Evolutionary conservation across 2,797 vertebrate species (phyloP), one percentile per base, ranked within the genome.

Genomic region (Siniperca scherzeri): DNA sequence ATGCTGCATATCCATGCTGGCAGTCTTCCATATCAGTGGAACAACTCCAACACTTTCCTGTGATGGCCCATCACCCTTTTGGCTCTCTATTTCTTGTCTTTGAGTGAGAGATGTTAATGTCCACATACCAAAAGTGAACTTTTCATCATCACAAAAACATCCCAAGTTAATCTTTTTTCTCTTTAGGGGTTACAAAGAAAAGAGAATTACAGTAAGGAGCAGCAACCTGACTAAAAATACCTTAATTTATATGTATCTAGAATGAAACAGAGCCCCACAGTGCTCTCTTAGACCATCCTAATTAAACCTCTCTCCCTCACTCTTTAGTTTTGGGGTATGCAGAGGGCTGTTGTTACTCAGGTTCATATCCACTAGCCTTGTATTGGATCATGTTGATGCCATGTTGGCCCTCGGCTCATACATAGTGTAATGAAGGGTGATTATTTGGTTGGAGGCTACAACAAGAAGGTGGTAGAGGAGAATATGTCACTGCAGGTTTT

Each of bases 371-470:
- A 56, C 36, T 46, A 19, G 6, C 53, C 69, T 76, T 70, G 70
- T 80, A 33, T 57, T 72, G 55, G 55, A 70, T 68, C 67, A 5
- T 69, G 57, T 79, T 77, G 84, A 80, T 77, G 66, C 56, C 60
- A 53, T 73, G 74, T 80, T 1, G 52, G 67, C 78, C 62, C 84
- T 64, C 10, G 3, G 46, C 81, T 86, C 73, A 79, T 80, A 48
- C 65, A 74, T 77, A 78, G 62, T 69, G 55, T 82, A 81, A 90
- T 80, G 80, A 74, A 71, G 79, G 57, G 69, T 81, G 61, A 67
- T 78, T 77, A 76, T 90, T 88, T 84, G 5, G 59, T 87, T 84
- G 55, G 59, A 74, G 79, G 80, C 70, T 70, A 72, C 50, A n/a
- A 52, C 56, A 55, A 55, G 53, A 55, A n/a, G 11, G 19, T 53